Base-by-base conservation (phyloP, 2,113 vertebrate species). In the Phalacrocorax aristotelis region DNA sequence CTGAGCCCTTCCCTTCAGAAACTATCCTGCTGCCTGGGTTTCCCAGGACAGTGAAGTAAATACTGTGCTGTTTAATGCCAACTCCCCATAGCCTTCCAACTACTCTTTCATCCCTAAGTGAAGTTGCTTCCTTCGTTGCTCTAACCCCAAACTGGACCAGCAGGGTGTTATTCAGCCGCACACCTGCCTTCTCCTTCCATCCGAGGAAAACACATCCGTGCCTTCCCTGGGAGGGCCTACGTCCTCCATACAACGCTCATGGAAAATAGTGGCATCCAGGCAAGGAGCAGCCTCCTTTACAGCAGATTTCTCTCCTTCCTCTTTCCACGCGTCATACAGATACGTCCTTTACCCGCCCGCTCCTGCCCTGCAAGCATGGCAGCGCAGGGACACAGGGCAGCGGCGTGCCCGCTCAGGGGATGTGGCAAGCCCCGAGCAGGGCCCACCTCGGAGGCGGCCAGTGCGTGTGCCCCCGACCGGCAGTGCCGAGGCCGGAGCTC, bases 281-380 rank as follows among this genome's bases (percentile, higher is more conserved):
- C 20, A 0, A 66, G 10, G 44, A 22, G 5, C 8, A 9, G 32
- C 1, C 69, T 30, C 27, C 42, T 52, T 64, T 23, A 71, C 32
- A 8, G 66, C 26, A 34, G 18, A 7, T 51, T 54, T 26, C 25
- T 60, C 46, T 36, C 15, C 7, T 22, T 26, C 11, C 36, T 42
- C 23, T 32, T 30, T 27, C 54, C 27, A 16, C 17, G 11, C 15
- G 3, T 0, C 19, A 7, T 2, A 17, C 18, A 15, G 27, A 4
- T 0, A 3, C 0, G 3, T 9, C 55, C 46, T 30, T 52, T 10
- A 5, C 13, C 49, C 1, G 4, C 42, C 44, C 6, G 34, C 22
- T 32, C 46, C 0, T 13, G 38, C 54, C 36, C 29, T 18, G 7
- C 54, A 2, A 27, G 38, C 0, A 7, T 2, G 3, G 51, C 32